Base-by-base conservation (phyloP, 2,888 invertebrate species). In the Tachina lurida region DNA sequence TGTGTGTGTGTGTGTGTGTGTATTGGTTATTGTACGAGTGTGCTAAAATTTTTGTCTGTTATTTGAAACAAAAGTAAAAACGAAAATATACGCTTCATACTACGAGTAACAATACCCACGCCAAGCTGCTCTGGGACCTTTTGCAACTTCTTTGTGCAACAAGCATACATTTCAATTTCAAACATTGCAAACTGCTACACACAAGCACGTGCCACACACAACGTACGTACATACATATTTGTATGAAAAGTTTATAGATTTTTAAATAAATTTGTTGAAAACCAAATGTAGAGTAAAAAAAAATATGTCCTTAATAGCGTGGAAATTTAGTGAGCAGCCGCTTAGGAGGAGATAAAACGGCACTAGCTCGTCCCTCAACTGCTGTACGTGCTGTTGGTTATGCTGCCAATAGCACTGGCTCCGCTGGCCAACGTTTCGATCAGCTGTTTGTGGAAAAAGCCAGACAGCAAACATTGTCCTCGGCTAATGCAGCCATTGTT, bases 331-430 rank as follows among this genome's bases (percentile, higher is more conserved):
- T 91, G 0, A 92, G 93, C 84, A 92, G 92, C 84, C 91, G 91
- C 10, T 82, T 89, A 67, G 89, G 88, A 39, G 90, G 89, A 1
- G 92, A 93, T 60, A 91, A 90, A 81, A 88, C 90, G 0, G 88
- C 89, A 3, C 68, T 92, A 67, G 94, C 94, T 39, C 92, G 99
- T 79, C 99, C 99, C 0, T 98, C 99, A 94, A 99, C 99, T 4
- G 99, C 99, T 2, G 97, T 99, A 54, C 95, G 98, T 80, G 99
- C 98, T 10, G 99, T 98, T 41, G 99, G 99, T 1, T 99, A 98
- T 92, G 97, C 97, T 7, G 97, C 98, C 2, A 88, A 87, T 43
- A 89, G 87, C 45, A 81, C 67, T 22, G 89, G 88, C 10, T 89
- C 92, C 9, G 94, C 93, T 88, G 91, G 92, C 9, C 94, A 94